A percentile compares a stretch with the other conserved stretches of the same genome.
phyloP scores from a whole-genome alignment of 92 coral and sea anemone genomes.

The Ricordea florida region DNA sequence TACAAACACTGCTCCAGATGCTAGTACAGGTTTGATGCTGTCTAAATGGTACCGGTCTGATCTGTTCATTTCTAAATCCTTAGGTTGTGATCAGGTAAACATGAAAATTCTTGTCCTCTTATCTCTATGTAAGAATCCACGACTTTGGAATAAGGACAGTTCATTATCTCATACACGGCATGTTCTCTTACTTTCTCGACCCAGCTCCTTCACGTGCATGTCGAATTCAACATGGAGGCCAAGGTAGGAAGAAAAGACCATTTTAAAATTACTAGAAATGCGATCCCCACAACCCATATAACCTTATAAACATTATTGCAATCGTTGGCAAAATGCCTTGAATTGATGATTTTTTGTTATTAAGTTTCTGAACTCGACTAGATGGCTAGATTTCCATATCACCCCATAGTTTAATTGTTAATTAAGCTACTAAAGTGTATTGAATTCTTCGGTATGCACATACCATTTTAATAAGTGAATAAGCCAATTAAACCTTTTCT shows the following conservation, averaged over 20 bases:
- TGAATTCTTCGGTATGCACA: no score
- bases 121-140: neutral
- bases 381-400: neutral
- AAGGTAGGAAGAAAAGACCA: neutral
- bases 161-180: neutral
- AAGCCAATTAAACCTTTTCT: no score
- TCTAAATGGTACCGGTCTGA: constrained; percentile 55
- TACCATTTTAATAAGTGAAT: no score
- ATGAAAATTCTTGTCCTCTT: neutral
- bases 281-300: neutral
- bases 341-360: neutral
- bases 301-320: neutral
- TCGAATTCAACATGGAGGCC: constrained; percentile 23
- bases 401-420: no score
- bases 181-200: neutral
- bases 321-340: neutral
- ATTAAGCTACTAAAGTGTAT: no score
- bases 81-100: no score
- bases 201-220: neutral
- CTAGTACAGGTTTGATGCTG: constrained; percentile 66
- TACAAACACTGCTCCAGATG: constrained; percentile 68
- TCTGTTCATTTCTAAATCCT: constrained; percentile 60
- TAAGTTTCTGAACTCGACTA: neutral
- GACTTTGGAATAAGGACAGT: neutral
- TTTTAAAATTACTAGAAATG: neutral